phyloP scores from a whole-genome alignment of 2,113 vertebrate genomes.

The Crotalus viridis region DNA sequence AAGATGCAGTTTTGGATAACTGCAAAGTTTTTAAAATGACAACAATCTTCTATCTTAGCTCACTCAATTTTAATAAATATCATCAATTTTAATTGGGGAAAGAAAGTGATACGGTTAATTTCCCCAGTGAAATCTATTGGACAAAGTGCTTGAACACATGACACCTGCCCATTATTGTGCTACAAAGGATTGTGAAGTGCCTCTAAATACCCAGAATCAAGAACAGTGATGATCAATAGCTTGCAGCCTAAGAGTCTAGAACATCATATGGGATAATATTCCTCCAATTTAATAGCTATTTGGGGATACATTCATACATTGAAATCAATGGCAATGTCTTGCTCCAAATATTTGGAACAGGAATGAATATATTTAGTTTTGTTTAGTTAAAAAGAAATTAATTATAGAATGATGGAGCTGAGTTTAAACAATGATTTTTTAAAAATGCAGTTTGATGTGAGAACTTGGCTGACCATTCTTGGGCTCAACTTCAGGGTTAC shows the following conservation, averaged over 20 bases:
- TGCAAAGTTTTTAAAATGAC: accelerated
- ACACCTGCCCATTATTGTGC: background rate
- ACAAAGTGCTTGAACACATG: background rate
- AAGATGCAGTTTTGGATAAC: background rate
- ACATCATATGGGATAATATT: background rate
- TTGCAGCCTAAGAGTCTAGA: background rate
- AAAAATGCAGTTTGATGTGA: background rate
- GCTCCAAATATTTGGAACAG: background rate
- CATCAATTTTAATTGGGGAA: background rate
- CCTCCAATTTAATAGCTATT: constrained; percentile 5
- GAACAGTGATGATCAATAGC: background rate
- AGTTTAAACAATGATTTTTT: background rate
- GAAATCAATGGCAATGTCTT: background rate
- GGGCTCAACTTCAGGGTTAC: background rate
- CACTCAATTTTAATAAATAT: background rate
- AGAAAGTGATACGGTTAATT: background rate
- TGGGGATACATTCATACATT: background rate
- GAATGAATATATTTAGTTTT: constrained; percentile 7
- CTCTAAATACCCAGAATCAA: background rate
- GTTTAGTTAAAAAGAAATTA: background rate
- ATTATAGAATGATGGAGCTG: background rate
- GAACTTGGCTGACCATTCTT: background rate
- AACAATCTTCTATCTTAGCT: background rate
- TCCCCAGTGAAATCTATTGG: background rate
- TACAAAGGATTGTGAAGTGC: background rate